These are phyloP conservation scores for Casuarius casuarius DNA, from an alignment of 2,113 vertebrate species.

Conservation along the genomic window DNA sequence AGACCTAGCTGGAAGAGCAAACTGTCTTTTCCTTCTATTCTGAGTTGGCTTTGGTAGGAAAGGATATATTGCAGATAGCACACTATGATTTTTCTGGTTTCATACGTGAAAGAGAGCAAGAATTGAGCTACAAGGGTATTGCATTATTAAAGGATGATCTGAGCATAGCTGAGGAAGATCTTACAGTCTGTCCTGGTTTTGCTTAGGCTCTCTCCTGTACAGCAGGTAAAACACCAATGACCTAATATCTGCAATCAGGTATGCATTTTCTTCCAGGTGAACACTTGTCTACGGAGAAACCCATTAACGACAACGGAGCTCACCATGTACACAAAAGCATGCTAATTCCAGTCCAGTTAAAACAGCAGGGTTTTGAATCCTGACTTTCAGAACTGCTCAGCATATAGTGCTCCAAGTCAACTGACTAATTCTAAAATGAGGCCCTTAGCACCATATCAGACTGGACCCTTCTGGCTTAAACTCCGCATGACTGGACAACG, in stretches of 20 bases:
- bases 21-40: slow-evolving; percentile 43
- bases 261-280: neutral
- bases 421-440: neutral
- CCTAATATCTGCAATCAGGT: neutral
- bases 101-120: neutral
- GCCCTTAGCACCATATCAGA: neutral
- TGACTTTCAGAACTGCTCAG: neutral
- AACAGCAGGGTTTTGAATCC: neutral
- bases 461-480: neutral
- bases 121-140: neutral
- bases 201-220: neutral
- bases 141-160: neutral
- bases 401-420: neutral
- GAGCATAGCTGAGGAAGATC: neutral
- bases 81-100: slow-evolving; percentile 3
- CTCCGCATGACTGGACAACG: neutral
- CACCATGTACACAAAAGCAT: neutral
- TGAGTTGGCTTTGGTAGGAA: slow-evolving; percentile 13
- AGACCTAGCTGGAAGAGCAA: slow-evolving; percentile 12
- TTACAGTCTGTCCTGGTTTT: neutral
- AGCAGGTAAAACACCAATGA: neutral
- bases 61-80: neutral
- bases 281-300: neutral
- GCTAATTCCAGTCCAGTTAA: neutral
- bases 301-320: neutral